Base-by-base conservation (phyloP, 2,888 invertebrate species). In the Drosophila austrosaltans region DNA sequence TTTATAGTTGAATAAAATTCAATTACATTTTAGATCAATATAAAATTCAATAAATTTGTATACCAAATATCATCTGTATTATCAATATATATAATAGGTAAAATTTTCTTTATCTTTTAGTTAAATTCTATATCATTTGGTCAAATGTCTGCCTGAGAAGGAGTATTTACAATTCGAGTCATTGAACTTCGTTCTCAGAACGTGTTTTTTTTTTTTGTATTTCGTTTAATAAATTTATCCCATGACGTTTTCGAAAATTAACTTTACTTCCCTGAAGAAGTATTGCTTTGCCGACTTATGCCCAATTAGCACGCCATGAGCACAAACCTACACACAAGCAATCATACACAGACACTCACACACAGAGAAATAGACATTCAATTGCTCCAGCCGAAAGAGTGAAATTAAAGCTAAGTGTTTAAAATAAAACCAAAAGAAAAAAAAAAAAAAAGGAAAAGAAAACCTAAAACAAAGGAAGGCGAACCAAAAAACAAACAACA, bases 351-450 rank as follows among this genome's bases (percentile, higher is more conserved):
- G 10, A 48, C 48, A 48, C 48, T 25, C 22, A 40, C 12, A 12
- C n/a, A 25, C 25, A 48, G 10, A 25, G 1, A 10, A 1, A 48
- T 48, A 48, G 22, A 48, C 57, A 61, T 48, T 32, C 44, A 61
- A 44, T 39, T 36, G 42, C 42, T 32, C 10, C 22, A 63, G 39
- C 53, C 53, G 22, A 57, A 54, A 57, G 57, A 40, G 62, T 39
- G 62, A 53, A 53, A 53, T 63, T 63, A 63, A 63, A 63, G 53
- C 53, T 28, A 42, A n/a, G 44, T 42, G 60, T 30, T 39, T 36
- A 57, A 57, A 22, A 57, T 32, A 57, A 39, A 40, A 40, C 20
- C 20, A n/a, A 42, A 59, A 28, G n/a, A 30, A 40, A 20, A 30
- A 56, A 32, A 56, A 32, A 16, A 32, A 20, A 8, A 16, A 32